Percentiles rank a stretch among this genome's conserved stretches.
These are phyloP conservation scores for Pyrocephalus nanus DNA, from an alignment of 2,797 vertebrate genomes.

Conservation along the genomic window DNA sequence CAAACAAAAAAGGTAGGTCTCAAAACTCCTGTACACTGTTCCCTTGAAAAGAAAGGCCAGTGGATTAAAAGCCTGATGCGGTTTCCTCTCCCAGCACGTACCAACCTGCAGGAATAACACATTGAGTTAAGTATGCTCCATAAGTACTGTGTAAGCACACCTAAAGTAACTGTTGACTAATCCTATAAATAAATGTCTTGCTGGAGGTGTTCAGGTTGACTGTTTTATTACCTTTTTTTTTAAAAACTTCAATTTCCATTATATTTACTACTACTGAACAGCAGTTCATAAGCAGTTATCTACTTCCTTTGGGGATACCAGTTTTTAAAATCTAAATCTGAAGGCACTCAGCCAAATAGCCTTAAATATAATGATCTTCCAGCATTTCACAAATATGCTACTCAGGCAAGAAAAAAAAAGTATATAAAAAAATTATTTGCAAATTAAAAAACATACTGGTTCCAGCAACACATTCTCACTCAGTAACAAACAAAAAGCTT, in stretches of 20 bases:
- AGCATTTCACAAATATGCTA: neutral
- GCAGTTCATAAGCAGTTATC: neutral
- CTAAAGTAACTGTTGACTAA: neutral
- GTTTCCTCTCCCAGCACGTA: neutral
- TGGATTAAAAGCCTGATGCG: neutral
- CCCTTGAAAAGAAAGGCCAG: neutral
- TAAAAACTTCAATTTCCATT: neutral
- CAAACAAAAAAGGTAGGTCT: neutral
- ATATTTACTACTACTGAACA: neutral
- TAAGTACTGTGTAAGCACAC: neutral
- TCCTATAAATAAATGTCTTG: neutral
- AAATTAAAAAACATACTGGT: neutral
- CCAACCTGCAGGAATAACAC: neutral
- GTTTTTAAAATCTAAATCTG: neutral
- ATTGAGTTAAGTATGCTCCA: fast-evolving
- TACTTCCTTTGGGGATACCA: neutral
- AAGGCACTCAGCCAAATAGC: neutral
- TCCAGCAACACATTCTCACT: neutral
- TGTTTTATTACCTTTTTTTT: neutral
- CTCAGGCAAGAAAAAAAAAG: neutral
- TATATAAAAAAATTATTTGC: neutral
- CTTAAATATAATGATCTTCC: neutral
- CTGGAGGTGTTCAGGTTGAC: neutral
- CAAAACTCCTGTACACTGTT: neutral
- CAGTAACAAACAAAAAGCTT: neutral